phyloP scores from a whole-genome alignment of 2,113 vertebrate species.

The Tragulus kanchil region DNA sequence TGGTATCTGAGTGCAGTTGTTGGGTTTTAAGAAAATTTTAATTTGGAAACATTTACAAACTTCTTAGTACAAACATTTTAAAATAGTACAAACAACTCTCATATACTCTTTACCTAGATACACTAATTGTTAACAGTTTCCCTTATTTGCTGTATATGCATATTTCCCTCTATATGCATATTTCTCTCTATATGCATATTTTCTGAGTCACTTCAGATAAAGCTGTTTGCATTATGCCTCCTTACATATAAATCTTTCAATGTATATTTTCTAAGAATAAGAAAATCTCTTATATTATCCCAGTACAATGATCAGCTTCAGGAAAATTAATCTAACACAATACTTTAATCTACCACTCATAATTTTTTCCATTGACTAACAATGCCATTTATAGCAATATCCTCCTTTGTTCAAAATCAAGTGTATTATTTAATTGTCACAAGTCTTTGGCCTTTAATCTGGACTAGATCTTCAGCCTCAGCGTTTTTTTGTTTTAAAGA shows the following conservation, averaged over 20 bases:
- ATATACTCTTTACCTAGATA: not conserved
- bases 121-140: not conserved
- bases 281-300: not conserved
- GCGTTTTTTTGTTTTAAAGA: not conserved
- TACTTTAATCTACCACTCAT: not conserved
- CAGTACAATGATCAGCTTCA: not conserved
- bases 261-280: not conserved
- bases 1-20: not conserved
- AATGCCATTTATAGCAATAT: not conserved
- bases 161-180: not conserved
- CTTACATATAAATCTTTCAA: not conserved
- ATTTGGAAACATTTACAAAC: not conserved
- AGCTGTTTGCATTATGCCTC: not conserved
- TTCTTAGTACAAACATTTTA: not conserved
- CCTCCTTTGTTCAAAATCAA: not conserved
- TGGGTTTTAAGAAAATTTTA: not conserved
- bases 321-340: not conserved
- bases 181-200: not conserved
- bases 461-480: not conserved
- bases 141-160: not conserved
- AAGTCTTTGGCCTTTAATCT: not conserved
- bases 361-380: not conserved
- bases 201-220: slow-evolving; percentile 19
- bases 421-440: not conserved
- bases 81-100: not conserved